Conservation (phyloP, 2,797 vertebrate genomes). For the Sphaeramia orbicularis region DNA sequence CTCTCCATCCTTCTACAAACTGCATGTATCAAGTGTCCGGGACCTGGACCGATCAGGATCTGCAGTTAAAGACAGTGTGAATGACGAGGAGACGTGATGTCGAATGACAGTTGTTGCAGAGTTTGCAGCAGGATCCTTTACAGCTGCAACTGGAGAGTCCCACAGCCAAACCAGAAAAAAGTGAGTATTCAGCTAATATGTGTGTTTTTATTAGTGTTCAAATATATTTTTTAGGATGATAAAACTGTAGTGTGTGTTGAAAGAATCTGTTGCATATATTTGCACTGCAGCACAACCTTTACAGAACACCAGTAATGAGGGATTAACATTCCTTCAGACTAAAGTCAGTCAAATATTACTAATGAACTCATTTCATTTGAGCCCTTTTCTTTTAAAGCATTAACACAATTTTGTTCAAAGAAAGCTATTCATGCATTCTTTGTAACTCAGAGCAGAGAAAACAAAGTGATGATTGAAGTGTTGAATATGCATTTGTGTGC, state of each 20-base stretch:
- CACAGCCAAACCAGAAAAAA: constrained; percentile 56
- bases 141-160: constrained; percentile 86
- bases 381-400: not conserved
- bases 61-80: constrained; percentile 9
- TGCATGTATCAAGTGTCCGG: constrained; percentile 37
- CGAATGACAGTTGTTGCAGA: constrained; percentile 59
- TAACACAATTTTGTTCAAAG: not conserved
- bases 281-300: not conserved
- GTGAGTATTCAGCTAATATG: constrained; percentile 60
- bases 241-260: not conserved
- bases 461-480: constrained; percentile 20
- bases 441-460: constrained; percentile 14
- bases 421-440: constrained; percentile 6
- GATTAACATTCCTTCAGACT: constrained; percentile 52
- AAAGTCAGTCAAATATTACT: constrained; percentile 13
- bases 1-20: constrained; percentile 19
- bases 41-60: constrained; percentile 11
- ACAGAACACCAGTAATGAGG: constrained; percentile 43
- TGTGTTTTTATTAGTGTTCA: not conserved
- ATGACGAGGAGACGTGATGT: constrained; percentile 57
- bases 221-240: not conserved
- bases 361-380: not conserved
- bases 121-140: constrained; percentile 86
- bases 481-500: constrained; percentile 13
- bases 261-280: constrained; percentile 6